A percentile compares a stretch with the other conserved stretches of the same genome.
phyloP scores from a whole-genome alignment of 2,888 invertebrate genomes.

The Mimas tiliae region DNA sequence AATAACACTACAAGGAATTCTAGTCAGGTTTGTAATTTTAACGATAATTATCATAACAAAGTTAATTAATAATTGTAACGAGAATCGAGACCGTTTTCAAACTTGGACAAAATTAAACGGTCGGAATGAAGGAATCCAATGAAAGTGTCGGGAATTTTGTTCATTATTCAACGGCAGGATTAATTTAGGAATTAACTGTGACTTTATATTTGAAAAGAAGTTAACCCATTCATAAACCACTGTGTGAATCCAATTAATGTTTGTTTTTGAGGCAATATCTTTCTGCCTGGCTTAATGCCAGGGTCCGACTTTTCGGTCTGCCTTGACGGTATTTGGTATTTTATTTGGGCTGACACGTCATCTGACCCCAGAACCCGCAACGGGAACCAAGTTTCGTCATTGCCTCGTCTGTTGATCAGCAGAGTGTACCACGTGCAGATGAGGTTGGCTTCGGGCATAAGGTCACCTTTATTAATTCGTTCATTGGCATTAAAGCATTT shows the following conservation, averaged over 20 bases:
- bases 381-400: no score
- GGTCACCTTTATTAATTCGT: not conserved
- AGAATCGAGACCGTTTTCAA: constrained; percentile 31
- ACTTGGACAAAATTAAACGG: constrained; percentile 36
- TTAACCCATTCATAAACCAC: not conserved
- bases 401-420: no score
- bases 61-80: constrained; percentile 35
- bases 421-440: no score
- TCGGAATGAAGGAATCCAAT: constrained; percentile 38
- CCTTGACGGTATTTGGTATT: no score
- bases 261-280: not conserved
- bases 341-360: no score
- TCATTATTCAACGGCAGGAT: constrained; percentile 20
- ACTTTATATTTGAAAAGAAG: not conserved
- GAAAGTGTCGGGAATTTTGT: constrained; percentile 36
- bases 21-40: not conserved
- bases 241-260: not conserved
- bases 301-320: no score
- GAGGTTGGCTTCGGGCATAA: no score
- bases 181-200: constrained; percentile 4
- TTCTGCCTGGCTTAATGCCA: no score
- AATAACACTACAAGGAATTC: not conserved
- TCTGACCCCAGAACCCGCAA: no score
- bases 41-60: constrained; percentile 25
- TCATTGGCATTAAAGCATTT: not conserved